These are phyloP conservation scores for Epistrophe grossulariae DNA, from an alignment of 2,888 invertebrate species.

Conservation along the genomic window DNA sequence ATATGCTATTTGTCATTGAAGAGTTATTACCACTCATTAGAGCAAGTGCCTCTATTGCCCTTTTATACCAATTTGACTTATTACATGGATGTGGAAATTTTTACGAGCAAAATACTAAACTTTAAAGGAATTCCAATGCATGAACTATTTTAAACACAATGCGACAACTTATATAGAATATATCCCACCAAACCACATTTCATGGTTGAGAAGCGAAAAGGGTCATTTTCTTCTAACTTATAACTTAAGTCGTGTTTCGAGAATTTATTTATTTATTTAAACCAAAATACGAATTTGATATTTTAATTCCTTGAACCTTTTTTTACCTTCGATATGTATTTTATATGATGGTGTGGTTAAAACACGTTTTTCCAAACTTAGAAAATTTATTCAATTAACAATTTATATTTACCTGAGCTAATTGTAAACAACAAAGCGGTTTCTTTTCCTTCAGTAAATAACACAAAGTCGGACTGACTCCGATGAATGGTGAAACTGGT, in stretches of 20 bases:
- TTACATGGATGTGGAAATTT: neutral
- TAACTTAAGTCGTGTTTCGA: neutral
- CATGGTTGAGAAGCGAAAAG: neutral
- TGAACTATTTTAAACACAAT: neutral
- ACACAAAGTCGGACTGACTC: constrained; percentile 98
- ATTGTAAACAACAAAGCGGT: constrained; percentile 96
- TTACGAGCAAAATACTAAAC: neutral
- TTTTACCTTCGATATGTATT: neutral
- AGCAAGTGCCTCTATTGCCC: neutral
- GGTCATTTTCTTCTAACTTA: neutral
- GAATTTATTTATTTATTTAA: neutral
- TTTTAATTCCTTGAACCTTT: neutral
- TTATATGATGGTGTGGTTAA: constrained; percentile 4
- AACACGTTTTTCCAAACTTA: neutral
- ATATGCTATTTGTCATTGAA: neutral
- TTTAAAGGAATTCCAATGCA: neutral
- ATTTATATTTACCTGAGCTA: constrained; percentile 89
- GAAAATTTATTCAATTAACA: constrained; percentile 2
- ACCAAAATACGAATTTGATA: neutral
- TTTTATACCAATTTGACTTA: neutral
- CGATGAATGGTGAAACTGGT: constrained; percentile 98
- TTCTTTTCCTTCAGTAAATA: constrained; percentile 98
- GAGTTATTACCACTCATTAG: neutral
- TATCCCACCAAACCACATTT: neutral
- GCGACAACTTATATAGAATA: neutral